These are phyloP conservation scores for Caenorhabditis brenneri DNA, from an alignment of 1,140 invertebrate species.

Conservation along the genomic window DNA sequence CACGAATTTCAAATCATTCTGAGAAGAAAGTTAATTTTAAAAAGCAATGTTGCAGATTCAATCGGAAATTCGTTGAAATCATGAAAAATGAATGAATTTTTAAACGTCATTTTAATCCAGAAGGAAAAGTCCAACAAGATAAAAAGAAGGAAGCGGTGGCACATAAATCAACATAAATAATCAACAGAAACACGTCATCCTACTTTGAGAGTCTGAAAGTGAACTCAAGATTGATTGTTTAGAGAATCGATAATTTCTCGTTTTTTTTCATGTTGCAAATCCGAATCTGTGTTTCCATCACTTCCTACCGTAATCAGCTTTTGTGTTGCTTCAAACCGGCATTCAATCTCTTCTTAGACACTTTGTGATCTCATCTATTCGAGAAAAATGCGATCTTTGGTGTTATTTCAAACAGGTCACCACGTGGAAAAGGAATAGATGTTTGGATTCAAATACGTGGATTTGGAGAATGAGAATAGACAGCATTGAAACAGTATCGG, in stretches of 20 bases:
- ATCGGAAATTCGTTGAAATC: slow-evolving; percentile 1
- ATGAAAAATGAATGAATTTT: not conserved
- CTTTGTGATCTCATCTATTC: not conserved
- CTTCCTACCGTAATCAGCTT: not conserved
- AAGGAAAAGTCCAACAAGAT: not conserved
- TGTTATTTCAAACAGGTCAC: not conserved
- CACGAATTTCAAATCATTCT: not conserved
- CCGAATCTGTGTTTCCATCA: not conserved
- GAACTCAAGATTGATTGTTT: no score
- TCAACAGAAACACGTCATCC: not conserved
- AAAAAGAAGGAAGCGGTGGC: not conserved
- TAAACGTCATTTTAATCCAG: not conserved
- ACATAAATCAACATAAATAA: not conserved
- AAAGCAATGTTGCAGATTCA: not conserved
- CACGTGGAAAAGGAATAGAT: not conserved
- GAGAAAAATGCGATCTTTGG: not conserved
- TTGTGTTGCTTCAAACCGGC: not conserved
- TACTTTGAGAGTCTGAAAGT: not conserved
- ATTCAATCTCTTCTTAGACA: not conserved
- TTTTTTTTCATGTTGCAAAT: no score
- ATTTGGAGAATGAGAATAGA: not conserved
- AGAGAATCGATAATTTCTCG: no score
- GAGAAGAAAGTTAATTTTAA: not conserved
- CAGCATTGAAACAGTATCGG: not conserved
- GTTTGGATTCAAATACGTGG: not conserved